Base-by-base conservation (phyloP, 2,113 vertebrate genomes). In the Crypturellus undulatus region DNA sequence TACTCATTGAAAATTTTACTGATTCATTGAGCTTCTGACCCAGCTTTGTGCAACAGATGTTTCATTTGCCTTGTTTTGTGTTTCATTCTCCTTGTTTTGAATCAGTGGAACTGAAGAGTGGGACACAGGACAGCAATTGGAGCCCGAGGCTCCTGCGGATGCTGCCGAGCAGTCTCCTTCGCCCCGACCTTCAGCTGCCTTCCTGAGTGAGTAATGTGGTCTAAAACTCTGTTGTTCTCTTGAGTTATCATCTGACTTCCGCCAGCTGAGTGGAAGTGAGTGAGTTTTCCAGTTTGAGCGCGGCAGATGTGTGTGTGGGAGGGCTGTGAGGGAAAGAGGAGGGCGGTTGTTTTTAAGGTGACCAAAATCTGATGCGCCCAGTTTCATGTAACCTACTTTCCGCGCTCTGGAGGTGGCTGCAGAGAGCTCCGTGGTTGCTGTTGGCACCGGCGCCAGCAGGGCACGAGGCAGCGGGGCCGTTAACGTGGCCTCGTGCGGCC, bases 301-400 rank as follows among this genome's bases (percentile, higher is more conserved):
- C 40, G 75, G 94, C 94, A 97, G 96, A 83, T 96, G 95, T 81
- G 93, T 62, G 86, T 42, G 93, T 88, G 86, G 93, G 93, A 92
- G 83, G 93, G 89, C 83, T 84, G 96, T 0, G 80, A 87, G 79
- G 59, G 63, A 79, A 28, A 52, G 65, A 24, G 36, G 70, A 10
- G 36, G 26, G 56, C 56, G 47, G 12, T 58, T 93, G 83, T 89
- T 94, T 71, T 84, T 36, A 6, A 71, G 89, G 83, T 92, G 95
- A 93, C 90, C 89, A 64, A 79, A 94, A 88, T 90, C 96, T 95
- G 92, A 15, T 82, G 84, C 84, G 16, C 38, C 64, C 83, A 47
- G 71, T 86, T 86, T 58, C 28, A 21, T 79, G 40, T 70, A 82
- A 88, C 85, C 90, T 81, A 47, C 63, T 89, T 81, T 5, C 84